Percentiles rank a stretch among this genome's conserved stretches.
These are phyloP conservation scores for Drosophila kohkoa DNA, from an alignment of 1,140 invertebrate genomes.

Conservation along the genomic window DNA sequence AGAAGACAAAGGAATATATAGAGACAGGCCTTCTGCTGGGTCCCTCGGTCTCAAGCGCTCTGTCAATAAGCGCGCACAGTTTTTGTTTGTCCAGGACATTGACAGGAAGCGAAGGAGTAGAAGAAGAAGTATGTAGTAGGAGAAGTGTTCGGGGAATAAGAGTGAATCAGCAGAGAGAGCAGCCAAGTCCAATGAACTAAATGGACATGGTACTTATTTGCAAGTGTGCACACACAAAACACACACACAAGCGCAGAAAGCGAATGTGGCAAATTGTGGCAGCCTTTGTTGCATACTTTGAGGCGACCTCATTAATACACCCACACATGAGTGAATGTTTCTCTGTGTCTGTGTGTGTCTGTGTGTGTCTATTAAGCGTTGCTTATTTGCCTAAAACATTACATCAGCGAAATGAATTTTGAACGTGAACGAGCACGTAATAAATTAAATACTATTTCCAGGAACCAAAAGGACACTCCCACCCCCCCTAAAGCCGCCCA, in stretches of 20 bases:
- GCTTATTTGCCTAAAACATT: slow-evolving; percentile 78
- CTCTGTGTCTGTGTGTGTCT: not conserved
- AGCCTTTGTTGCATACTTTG: slow-evolving; percentile 71
- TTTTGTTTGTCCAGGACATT: slow-evolving; percentile 69
- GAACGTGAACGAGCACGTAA: slow-evolving; percentile 62
- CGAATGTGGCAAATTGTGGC: slow-evolving; percentile 32
- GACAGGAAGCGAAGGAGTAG: slow-evolving; percentile 1
- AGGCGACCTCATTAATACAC: slow-evolving; percentile 66
- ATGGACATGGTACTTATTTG: slow-evolving; percentile 52
- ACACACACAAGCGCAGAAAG: slow-evolving; percentile 2
- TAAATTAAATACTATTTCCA: slow-evolving; percentile 79
- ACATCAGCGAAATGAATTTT: slow-evolving; percentile 81
- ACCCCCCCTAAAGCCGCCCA: not conserved
- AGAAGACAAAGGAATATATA: slow-evolving; percentile 9
- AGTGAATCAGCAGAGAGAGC: slow-evolving; percentile 52
- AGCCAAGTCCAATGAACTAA: slow-evolving; percentile 76
- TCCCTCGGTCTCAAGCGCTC: slow-evolving; percentile 70
- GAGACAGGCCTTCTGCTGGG: not conserved
- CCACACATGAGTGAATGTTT: not conserved
- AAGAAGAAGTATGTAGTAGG: not conserved
- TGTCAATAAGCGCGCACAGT: slow-evolving; percentile 66
- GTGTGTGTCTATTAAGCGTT: slow-evolving; percentile 48
- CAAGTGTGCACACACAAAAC: slow-evolving; percentile 40
- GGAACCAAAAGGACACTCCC: slow-evolving; percentile 43
- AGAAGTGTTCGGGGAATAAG: not conserved